A percentile compares a stretch with the other conserved stretches of the same genome.
Conservation (phyloP, 2,113 vertebrate genomes). For the Hippotragus niger region DNA sequence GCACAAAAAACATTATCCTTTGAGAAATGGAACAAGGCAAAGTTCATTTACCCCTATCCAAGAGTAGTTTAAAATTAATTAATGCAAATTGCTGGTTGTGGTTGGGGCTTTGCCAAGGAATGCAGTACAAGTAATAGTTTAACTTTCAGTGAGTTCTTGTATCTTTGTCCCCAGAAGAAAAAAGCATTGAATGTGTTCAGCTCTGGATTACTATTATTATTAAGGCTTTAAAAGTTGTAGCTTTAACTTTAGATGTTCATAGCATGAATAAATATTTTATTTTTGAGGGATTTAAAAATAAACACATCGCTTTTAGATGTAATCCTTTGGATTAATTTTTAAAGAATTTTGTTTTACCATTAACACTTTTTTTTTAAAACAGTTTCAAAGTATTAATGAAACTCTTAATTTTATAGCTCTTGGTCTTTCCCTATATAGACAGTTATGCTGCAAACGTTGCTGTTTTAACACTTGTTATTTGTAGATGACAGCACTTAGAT, state of each 20-base stretch:
- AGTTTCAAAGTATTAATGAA: not conserved
- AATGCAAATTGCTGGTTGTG: not conserved
- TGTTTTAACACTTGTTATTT: not conserved
- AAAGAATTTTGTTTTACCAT: not conserved
- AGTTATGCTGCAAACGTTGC: not conserved
- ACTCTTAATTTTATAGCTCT: not conserved
- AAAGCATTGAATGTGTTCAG: not conserved
- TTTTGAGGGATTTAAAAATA: constrained; percentile 36
- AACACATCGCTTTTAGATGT: not conserved
- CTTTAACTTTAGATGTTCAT: not conserved
- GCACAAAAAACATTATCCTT: not conserved
- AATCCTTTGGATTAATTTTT: not conserved
- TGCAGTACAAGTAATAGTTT: constrained; percentile 42
- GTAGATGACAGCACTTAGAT: not conserved
- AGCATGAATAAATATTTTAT: not conserved
- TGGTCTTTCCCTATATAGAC: not conserved
- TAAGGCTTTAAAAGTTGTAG: constrained; percentile 10
- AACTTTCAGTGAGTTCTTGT: constrained; percentile 9
- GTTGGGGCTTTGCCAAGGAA: constrained; percentile 45
- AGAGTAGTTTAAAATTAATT: constrained; percentile 32
- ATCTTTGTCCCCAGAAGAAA: constrained; percentile 36
- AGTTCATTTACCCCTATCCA: not conserved
- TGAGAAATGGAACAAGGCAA: not conserved
- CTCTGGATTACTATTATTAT: not conserved
- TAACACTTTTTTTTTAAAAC: not conserved